Base-by-base conservation (phyloP, 2,797 vertebrate genomes). In the Threskiornis aethiopicus region DNA sequence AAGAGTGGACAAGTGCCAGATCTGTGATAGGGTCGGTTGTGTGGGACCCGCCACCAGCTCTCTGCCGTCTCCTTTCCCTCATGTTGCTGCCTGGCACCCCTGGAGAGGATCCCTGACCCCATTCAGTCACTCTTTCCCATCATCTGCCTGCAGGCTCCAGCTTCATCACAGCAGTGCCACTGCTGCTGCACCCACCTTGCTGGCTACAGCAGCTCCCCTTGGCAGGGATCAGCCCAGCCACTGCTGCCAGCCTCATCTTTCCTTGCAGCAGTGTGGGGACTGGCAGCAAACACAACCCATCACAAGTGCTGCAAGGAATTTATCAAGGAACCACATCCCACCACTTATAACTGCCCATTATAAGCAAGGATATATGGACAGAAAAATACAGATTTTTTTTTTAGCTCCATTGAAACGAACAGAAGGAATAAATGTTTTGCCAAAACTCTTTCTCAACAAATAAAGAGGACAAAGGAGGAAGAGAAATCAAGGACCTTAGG, bases 1-100 rank as follows among this genome's bases (percentile, higher is more conserved):
- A 84, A 35, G 54, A 69, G 20, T 4, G 18, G 41, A 16, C 47
- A 57, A 44, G 25, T 13, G 19, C 37, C 28, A 72, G 49, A 42
- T 65, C 37, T 25, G 13, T 44, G 26, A 14, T 5, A 35, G 16
- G 18, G 14, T 8, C 62, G 16, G 4, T 61, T 14, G 6, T 1
- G 2, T 24, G 49, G 70, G 57, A 51, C 16, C 16, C 5, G 12
- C 11, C 12, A 84, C 13, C 35, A 55, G 18, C 16, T n/a, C 20
- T 54, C 58, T 62, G 35, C 39, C 18, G 19, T 59, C 16, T 65
- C 37, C 41, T 22, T 73, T 70, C 31, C 21, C 52, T 6, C 4
- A 0, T 0, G 2, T 5, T 21, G 6, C 16, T 76, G 16, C 39
- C 19, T 4, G 16, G 13, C 25, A 64, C 7, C 28, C 28, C 54